Percentiles rank a stretch among this genome's conserved stretches.
phyloP scores from a whole-genome alignment of 1,140 invertebrate genomes.

The Drosophila ironensis region DNA sequence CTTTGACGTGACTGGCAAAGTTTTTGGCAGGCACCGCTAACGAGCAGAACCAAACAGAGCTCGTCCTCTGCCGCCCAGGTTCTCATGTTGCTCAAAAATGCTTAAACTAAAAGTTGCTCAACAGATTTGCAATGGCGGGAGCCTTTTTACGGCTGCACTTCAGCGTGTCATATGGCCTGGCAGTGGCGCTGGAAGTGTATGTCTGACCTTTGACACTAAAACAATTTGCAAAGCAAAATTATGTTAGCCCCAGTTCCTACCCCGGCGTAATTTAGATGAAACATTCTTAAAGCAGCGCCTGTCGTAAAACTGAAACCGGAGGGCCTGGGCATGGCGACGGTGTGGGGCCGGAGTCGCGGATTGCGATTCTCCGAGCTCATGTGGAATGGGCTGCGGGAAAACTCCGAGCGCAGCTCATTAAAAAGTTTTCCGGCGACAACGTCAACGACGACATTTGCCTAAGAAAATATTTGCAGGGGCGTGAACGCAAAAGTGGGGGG shows the following conservation, averaged over 20 bases:
- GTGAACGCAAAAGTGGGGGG: no score
- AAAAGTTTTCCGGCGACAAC: slow-evolving; percentile 69
- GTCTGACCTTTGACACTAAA: slow-evolving; percentile 77
- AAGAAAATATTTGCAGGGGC: slow-evolving; percentile 56
- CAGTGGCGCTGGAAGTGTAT: slow-evolving; percentile 39
- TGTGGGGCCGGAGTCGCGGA: no score
- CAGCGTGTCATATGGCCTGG: slow-evolving; percentile 59
- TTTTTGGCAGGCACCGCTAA: slow-evolving; percentile 76
- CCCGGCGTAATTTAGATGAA: slow-evolving; percentile 69
- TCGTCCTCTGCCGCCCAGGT: slow-evolving; percentile 11
- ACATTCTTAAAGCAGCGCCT: slow-evolving; percentile 70
- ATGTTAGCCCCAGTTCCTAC: slow-evolving; percentile 58
- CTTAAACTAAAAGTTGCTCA: slow-evolving; percentile 75
- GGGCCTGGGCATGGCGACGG: neutral
- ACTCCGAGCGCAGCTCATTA: slow-evolving; percentile 63
- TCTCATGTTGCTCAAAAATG: slow-evolving; percentile 74
- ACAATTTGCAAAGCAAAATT: slow-evolving; percentile 76
- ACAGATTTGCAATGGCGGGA: slow-evolving; percentile 64
- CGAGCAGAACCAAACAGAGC: slow-evolving; percentile 48
- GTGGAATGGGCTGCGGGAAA: slow-evolving; percentile 10
- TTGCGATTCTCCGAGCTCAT: neutral
- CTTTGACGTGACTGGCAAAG: slow-evolving; percentile 79
- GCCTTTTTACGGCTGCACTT: slow-evolving; percentile 71
- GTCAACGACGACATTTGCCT: slow-evolving; percentile 61
- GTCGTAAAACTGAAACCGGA: slow-evolving; percentile 33